phyloP scores from a whole-genome alignment of 1,140 invertebrate genomes.

The Carposina sasakii region DNA sequence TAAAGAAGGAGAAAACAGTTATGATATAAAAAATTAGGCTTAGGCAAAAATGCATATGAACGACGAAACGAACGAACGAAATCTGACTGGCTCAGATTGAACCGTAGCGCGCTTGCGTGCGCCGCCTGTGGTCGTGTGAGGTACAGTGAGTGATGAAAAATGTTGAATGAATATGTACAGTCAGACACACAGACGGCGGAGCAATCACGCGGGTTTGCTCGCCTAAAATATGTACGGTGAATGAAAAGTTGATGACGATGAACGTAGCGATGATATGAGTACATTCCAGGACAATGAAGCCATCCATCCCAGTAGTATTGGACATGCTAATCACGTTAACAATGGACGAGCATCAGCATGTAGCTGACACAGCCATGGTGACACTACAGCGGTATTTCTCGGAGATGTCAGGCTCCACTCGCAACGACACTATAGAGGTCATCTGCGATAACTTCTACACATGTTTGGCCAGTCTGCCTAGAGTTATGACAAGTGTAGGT shows the following conservation, averaged over 20 bases:
- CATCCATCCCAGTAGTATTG: conserved; percentile 69
- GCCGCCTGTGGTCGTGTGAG: too few relatives aligned
- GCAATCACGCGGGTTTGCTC: background rate
- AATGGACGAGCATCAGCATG: conserved; percentile 71
- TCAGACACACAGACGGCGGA: too few relatives aligned
- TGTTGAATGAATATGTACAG: too few relatives aligned
- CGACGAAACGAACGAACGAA: too few relatives aligned
- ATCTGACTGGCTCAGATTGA: too few relatives aligned
- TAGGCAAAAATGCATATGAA: too few relatives aligned
- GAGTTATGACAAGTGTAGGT: conserved; percentile 76
- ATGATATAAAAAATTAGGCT: too few relatives aligned
- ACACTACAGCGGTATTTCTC: conserved; percentile 56
- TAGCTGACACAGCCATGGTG: conserved; percentile 51
- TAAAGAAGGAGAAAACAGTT: too few relatives aligned
- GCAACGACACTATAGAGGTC: conserved; percentile 64
- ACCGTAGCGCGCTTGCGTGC: too few relatives aligned
- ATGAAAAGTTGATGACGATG: background rate
- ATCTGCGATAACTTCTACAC: conserved; percentile 75
- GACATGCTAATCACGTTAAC: conserved; percentile 75
- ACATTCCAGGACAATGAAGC: conserved; percentile 72
- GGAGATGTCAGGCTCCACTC: conserved; percentile 38
- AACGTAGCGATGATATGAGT: background rate
- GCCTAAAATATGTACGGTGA: background rate
- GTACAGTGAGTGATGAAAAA: too few relatives aligned
- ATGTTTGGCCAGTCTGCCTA: conserved; percentile 72